phyloP scores from a whole-genome alignment of 2,113 vertebrate species.

The Alosa alosa region DNA sequence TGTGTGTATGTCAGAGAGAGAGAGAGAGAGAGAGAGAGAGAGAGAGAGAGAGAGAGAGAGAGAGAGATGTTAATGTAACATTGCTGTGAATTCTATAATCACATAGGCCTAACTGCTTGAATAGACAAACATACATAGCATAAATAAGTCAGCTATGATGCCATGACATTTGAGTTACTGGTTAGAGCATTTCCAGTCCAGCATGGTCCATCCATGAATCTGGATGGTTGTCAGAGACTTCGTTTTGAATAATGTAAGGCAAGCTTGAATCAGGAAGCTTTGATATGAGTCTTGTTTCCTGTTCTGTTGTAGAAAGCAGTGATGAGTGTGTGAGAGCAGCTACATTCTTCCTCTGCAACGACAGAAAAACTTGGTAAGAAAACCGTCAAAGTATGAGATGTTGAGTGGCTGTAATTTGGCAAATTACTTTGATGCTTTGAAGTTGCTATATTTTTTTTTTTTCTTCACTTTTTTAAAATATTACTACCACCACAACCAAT shows the following conservation, averaged over 20 bases:
- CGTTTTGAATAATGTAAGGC: not conserved
- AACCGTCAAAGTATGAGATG: not conserved
- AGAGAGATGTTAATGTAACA: too few species aligned
- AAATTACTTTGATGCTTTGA: too few species aligned
- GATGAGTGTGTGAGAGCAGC: not conserved
- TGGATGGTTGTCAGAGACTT: not conserved
- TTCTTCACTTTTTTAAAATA: too few species aligned
- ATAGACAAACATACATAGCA: too few species aligned
- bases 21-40: too few species aligned
- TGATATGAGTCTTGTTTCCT: conserved; percentile 1
- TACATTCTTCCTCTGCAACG: not conserved
- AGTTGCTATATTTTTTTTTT: not conserved
- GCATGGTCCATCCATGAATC: not conserved
- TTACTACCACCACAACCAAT: too few species aligned
- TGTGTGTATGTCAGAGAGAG: too few species aligned
- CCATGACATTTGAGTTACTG: not conserved
- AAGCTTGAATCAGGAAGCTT: not conserved
- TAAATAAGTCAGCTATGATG: too few species aligned
- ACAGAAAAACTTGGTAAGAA: not conserved
- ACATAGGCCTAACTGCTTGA: too few species aligned
- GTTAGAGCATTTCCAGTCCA: not conserved
- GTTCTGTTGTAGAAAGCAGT: not conserved
- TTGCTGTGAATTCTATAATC: too few species aligned
- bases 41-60: too few species aligned
- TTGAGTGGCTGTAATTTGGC: too few species aligned